Evolutionary conservation across 2,113 vertebrate genomes (phyloP), one percentile per base, ranked within the genome.

Genomic region (Vicugna pacos): DNA sequence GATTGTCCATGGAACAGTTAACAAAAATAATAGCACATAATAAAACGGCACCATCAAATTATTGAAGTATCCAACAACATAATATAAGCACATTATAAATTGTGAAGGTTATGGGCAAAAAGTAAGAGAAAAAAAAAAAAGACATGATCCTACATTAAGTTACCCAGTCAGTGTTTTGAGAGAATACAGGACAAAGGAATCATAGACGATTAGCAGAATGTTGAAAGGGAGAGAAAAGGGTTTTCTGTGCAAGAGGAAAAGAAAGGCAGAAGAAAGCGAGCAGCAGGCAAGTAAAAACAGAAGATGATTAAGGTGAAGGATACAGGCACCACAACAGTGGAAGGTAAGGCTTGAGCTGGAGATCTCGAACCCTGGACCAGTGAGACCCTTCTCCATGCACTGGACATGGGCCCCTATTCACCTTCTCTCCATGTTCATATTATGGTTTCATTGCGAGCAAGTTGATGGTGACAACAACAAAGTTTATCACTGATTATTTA

Each of bases 351-450:
- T 22, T 22, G 81, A 92, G 22, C 9, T 24, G 3, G 10, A 20
- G 20, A 13, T 42, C 15, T 58, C 2, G 2, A 77, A 17, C 10
- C 24, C 8, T 81, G 48, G 8, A 15, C 48, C 13, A 7, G 0
- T 11, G 3, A 50, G 8, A 19, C 19, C 11, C 26, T 28, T 48
- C 6, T 73, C 75, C 14, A 14, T 19, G 30, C 50, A 30, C 3
- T 2, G 3, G 20, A 2, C 2, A 1, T 3, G 26, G 46, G 17
- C 2, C 8, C 13, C 19, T 30, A 2, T 1, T 52, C 13, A 17
- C 1, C 1, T 56, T 42, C 26, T 72, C 60, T 76, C 10, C 7
- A 4, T 19, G 46, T 87, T n/a, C 22, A 3, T 19, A 6, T 42
- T 19, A 9, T 67, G 8, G 4, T 64, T 73, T 81, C 38, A 6